Evolutionary conservation across 2,113 vertebrate genomes (phyloP), one percentile per base, ranked within the genome.

Genomic region (Oreochromis aureus): DNA sequence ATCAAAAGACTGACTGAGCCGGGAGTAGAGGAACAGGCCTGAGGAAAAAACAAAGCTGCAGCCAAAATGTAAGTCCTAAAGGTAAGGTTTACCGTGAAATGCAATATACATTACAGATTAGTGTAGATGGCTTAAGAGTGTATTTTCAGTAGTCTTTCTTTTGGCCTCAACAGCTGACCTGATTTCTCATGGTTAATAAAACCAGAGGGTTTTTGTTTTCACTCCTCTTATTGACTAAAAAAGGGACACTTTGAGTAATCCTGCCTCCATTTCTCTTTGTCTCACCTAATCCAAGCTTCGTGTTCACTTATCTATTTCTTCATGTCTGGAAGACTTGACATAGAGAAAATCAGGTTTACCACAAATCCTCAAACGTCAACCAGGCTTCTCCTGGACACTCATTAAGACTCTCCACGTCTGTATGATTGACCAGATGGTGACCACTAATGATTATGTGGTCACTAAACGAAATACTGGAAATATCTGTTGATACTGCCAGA

Each of bases 131-230:
- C 15, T 69, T 71, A 63, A 59, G 32, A 73, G 11, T 51, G 55
- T 13, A 27, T 34, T 82, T 30, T 83, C 27, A 48, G 27, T 80
- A 36, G 16, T 82, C 73, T 80, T 30, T 76, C 27, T 51, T 53
- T 78, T 53, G 46, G 73, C 84, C 82, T 88, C 66, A 81, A 86
- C 34, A 71, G 55, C 44, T 91, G 87, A 86, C 93, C 93, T 89
- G 55, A 89, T 92, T 93, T 93, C 80, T 86, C 27, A 79, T 16
- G 10, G 22, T 78, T 78, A 53, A 81, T 78, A 44, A 41, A 80
- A 86, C 66, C 39, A 24, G 55, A 61, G 78, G 63, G 46, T 66
- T 89, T 89, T 85, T 85, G 6, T 84, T 36, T 55, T 66, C 78
- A 61, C 69, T 63, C 53, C 27, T 82, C 51, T 32, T 73, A 16